Evolutionary conservation across 2,797 vertebrate species (phyloP).

Genomic region (Sebastes umbrosus): DNA sequence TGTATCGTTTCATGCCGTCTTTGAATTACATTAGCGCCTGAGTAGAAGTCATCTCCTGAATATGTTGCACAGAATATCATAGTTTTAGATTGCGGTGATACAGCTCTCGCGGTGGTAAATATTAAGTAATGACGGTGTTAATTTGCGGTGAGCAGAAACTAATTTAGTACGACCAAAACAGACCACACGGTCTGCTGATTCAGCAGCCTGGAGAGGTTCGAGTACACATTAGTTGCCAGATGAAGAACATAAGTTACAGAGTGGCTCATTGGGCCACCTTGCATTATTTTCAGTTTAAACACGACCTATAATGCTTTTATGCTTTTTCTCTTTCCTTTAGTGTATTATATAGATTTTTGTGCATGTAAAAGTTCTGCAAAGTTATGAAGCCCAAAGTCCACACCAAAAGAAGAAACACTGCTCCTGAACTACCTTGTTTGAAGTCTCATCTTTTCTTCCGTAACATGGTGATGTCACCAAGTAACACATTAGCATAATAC

Average conservation of each 20-base stretch:
- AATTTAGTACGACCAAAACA: neutral
- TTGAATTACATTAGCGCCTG: slow-evolving; percentile 24
- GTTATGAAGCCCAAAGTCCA: too few species aligned
- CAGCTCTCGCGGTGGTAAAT: neutral
- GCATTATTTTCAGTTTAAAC: neutral
- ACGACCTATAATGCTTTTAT: too few species aligned
- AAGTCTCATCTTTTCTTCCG: too few species aligned
- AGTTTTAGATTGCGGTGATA: neutral
- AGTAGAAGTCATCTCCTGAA: neutral
- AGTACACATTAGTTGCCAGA: neutral
- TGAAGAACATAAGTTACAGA: neutral
- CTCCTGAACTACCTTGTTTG: too few species aligned
- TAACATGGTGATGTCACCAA: too few species aligned
- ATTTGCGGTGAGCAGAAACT: slow-evolving; percentile 15
- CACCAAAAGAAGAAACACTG: too few species aligned
- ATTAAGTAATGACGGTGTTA: neutral
- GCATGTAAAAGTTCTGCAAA: too few species aligned
- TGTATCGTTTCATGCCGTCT: slow-evolving; percentile 33
- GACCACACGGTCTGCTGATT: neutral
- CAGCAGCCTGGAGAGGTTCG: neutral
- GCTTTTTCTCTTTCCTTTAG: too few species aligned
- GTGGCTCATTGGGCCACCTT: neutral
- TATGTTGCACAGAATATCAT: neutral
- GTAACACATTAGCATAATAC: too few species aligned
- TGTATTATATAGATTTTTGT: too few species aligned